Conservation (phyloP, 2,113 vertebrate species). For the Bos indicus region DNA sequence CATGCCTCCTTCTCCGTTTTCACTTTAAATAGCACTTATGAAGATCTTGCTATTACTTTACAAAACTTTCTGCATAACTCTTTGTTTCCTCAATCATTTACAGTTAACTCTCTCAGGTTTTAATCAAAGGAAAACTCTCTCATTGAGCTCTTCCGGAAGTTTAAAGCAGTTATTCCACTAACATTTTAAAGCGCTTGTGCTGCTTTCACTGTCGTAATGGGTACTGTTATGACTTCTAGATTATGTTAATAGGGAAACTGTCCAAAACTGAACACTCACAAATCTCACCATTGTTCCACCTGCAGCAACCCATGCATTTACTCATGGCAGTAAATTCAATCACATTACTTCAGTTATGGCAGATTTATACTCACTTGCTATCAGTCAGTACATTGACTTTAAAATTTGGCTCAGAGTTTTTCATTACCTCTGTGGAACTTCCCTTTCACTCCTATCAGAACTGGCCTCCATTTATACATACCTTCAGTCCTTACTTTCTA, state of each 20-base stretch:
- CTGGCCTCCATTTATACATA: slow-evolving; percentile 73
- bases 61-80: slow-evolving; percentile 52
- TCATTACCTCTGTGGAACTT: slow-evolving; percentile 77
- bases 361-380: slow-evolving; percentile 77
- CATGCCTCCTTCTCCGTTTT: background rate
- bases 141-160: background rate
- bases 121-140: slow-evolving; percentile 45
- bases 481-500: slow-evolving; percentile 77
- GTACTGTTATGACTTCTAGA: slow-evolving; percentile 66
- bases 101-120: slow-evolving; percentile 65
- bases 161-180: slow-evolving; percentile 36
- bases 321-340: slow-evolving; percentile 74
- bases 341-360: slow-evolving; percentile 70
- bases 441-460: slow-evolving; percentile 75
- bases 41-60: background rate
- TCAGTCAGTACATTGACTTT: slow-evolving; percentile 78
- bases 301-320: slow-evolving; percentile 59
- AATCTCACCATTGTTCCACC: slow-evolving; percentile 61
- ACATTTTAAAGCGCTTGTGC: slow-evolving; percentile 33
- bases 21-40: background rate
- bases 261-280: slow-evolving; percentile 52
- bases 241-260: slow-evolving; percentile 62
- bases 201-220: background rate
- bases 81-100: slow-evolving; percentile 54
- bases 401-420: slow-evolving; percentile 79